phyloP scores from a whole-genome alignment of 35 echinoderm and acorn worm genomes.

The Heliocidaris tuberculata region DNA sequence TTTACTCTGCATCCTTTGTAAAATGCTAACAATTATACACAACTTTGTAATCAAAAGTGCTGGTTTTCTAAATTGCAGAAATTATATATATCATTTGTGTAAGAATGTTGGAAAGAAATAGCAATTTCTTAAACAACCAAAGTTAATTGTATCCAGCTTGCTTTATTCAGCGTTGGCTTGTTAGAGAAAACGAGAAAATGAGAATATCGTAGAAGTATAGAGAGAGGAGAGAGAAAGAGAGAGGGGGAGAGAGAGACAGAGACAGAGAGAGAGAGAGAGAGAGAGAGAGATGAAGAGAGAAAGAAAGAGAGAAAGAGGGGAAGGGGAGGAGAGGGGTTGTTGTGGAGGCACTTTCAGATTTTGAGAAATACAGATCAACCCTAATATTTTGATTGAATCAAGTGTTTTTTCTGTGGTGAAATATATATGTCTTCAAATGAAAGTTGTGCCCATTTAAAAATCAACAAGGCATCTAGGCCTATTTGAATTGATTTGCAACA shows the following conservation, averaged over 20 bases:
- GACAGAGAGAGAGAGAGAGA: background rate
- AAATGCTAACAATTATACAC: constrained; percentile 22
- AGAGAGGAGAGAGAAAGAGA: background rate
- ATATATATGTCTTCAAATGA: too few species aligned
- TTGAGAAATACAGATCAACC: too few species aligned
- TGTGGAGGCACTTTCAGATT: too few species aligned
- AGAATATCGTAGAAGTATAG: background rate
- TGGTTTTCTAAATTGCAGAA: constrained; percentile 32
- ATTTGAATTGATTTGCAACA: too few species aligned
- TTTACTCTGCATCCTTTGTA: background rate
- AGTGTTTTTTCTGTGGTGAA: too few species aligned
- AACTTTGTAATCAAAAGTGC: constrained; percentile 37
- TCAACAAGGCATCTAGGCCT: too few species aligned
- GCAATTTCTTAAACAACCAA: constrained; percentile 37
- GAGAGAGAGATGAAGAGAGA: background rate
- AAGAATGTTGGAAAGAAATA: constrained; percentile 26
- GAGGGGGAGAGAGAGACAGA: background rate
- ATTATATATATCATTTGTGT: constrained; percentile 34
- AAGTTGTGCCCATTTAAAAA: too few species aligned
- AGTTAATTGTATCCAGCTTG: background rate
- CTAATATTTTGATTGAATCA: too few species aligned
- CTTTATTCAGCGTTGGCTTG: background rate
- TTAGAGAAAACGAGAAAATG: background rate
- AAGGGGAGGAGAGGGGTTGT: too few species aligned
- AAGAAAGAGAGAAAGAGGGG: too few species aligned